These are phyloP conservation scores for Abscondita cerata DNA, from an alignment of 2,888 invertebrate species.

Conservation along the genomic window DNA sequence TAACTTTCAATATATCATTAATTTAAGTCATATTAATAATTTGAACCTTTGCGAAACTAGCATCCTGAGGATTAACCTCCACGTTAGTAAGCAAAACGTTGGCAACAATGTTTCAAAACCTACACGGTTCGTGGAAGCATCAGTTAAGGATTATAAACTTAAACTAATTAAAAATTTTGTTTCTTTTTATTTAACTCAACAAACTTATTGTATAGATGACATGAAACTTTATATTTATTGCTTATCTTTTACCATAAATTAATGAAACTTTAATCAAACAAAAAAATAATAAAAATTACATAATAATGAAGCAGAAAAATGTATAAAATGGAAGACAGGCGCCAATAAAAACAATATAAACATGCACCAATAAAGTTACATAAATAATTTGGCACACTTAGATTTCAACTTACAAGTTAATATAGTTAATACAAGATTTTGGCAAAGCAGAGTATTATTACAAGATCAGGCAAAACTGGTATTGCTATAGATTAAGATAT, in stretches of 20 bases:
- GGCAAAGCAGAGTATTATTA: constrained; percentile 53
- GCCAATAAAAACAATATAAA: constrained; percentile 42
- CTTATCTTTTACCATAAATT: constrained; percentile 29
- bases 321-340: constrained; percentile 55
- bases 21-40: no score
- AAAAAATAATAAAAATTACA: constrained; percentile 12
- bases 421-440: constrained; percentile 40
- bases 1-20: no score
- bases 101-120: no score
- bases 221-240: constrained; percentile 34
- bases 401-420: constrained; percentile 29
- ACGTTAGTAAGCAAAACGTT: no score
- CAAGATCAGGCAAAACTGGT: constrained; percentile 56
- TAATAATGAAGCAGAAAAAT: constrained; percentile 22
- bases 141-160: no score
- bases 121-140: no score
- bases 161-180: no score
- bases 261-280: constrained; percentile 19
- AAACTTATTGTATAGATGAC: constrained; percentile 32
- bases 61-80: no score
- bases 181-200: constrained; percentile 35
- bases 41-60: no score
- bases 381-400: constrained; percentile 43
- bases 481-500: constrained; percentile 51
- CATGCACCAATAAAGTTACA: constrained; percentile 44